A percentile compares a stretch with the other conserved stretches of the same genome.
phyloP scores from a whole-genome alignment of 2,888 invertebrate genomes.

The Hyposoter dolosus region DNA sequence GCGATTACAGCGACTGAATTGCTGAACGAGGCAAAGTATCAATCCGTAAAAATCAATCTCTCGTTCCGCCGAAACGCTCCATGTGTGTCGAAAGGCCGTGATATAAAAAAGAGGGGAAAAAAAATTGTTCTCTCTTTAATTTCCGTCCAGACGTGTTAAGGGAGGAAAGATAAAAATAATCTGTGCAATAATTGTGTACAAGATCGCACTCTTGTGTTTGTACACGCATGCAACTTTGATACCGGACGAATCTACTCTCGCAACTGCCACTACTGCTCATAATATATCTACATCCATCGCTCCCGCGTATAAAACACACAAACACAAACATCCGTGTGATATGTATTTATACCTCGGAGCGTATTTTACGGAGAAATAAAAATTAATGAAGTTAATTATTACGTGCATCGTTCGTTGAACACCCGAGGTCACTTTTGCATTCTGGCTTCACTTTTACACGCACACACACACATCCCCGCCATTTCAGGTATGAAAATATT shows the following conservation, averaged over 20 bases:
- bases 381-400: conserved; percentile 74
- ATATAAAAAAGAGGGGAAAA: neutral
- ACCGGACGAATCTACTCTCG: conserved; percentile 49
- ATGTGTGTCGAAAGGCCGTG: conserved; percentile 2
- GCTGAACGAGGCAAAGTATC: neutral
- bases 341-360: conserved; percentile 10
- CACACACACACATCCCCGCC: neutral
- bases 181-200: conserved; percentile 24
- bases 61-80: neutral
- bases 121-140: neutral
- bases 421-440: conserved; percentile 67
- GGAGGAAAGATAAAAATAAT: conserved; percentile 31
- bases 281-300: conserved; percentile 23
- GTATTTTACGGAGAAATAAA: conserved; percentile 71
- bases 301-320: conserved; percentile 19
- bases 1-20: neutral
- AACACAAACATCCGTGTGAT: neutral
- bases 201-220: conserved; percentile 7
- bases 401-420: conserved; percentile 70
- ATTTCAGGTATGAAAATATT: neutral
- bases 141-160: conserved; percentile 12
- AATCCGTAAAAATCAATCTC: neutral
- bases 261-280: conserved; percentile 28
- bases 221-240: conserved; percentile 33
- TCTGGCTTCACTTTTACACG: conserved; percentile 47